Percentiles rank a stretch among this genome's conserved stretches.
Conservation (phyloP, 2,797 vertebrate species). For the Halcyon smyrnensis region DNA sequence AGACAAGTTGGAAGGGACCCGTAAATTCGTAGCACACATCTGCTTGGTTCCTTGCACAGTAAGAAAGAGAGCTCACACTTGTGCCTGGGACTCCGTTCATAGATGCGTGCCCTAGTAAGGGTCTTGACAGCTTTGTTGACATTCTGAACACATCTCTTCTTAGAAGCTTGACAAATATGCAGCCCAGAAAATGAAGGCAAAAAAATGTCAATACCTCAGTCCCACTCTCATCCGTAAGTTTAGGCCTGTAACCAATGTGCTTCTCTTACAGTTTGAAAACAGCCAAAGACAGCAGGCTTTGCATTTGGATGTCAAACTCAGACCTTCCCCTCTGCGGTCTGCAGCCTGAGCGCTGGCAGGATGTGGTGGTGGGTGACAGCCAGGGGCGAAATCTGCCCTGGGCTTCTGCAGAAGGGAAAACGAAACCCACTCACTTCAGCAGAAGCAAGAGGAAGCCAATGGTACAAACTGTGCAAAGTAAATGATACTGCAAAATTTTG, state of each 20-base stretch:
- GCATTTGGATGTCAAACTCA: neutral
- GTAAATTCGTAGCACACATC: neutral
- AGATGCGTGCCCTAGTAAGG: neutral
- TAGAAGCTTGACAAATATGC: neutral
- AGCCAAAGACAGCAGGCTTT: neutral
- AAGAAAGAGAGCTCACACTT: neutral
- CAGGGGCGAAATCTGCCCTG: neutral
- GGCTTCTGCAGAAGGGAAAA: slow-evolving; percentile 6
- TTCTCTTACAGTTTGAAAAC: neutral
- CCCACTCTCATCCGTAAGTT: neutral
- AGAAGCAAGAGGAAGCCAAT: neutral
- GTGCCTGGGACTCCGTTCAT: neutral
- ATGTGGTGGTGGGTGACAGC: neutral
- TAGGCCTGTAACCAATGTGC: neutral
- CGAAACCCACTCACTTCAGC: neutral
- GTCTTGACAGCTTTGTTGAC: neutral
- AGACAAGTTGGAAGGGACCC: neutral
- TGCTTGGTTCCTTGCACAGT: neutral
- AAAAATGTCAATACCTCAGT: neutral
- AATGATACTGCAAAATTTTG: neutral
- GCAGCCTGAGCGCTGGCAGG: fast-evolving
- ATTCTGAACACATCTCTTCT: neutral
- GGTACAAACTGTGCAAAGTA: neutral
- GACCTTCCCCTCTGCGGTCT: neutral
- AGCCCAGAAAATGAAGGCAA: neutral